Evolutionary conservation across 2,888 invertebrate species (phyloP).

Genomic region (Siphlonurus alternatus): DNA sequence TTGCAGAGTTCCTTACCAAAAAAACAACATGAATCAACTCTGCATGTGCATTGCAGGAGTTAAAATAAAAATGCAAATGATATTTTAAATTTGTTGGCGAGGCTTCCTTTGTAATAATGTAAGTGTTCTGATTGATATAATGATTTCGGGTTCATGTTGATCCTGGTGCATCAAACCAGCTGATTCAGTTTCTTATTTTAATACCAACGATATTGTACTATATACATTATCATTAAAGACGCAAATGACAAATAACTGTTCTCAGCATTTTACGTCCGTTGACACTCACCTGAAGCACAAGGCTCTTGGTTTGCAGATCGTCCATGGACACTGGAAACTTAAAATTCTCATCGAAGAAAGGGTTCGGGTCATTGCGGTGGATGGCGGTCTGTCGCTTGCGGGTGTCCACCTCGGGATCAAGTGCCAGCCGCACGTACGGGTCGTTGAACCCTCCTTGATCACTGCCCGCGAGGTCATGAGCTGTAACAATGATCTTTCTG

Average conservation of each 20-base stretch:
- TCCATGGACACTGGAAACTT: conserved; percentile 85
- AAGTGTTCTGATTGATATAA: too few species aligned
- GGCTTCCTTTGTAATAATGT: too few species aligned
- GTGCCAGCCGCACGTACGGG: conserved; percentile 65
- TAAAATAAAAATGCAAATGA: too few species aligned
- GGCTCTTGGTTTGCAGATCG: conserved; percentile 60
- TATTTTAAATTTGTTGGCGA: too few species aligned
- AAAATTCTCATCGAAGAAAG: conserved; percentile 80
- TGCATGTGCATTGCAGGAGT: too few species aligned
- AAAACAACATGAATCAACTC: too few species aligned
- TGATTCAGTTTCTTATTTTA: too few species aligned
- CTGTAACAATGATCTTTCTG: conserved; percentile 27
- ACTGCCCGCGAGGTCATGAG: conserved; percentile 66
- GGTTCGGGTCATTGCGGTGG: conserved; percentile 68
- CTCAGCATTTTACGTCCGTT: background rate
- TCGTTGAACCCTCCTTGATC: conserved; percentile 80
- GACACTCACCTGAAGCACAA: conserved; percentile 45
- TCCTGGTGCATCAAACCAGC: too few species aligned
- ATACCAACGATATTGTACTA: background rate
- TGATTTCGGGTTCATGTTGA: too few species aligned
- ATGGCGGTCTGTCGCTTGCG: conserved; percentile 72
- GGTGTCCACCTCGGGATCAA: conserved; percentile 70
- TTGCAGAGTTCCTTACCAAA: too few species aligned
- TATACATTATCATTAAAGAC: background rate
- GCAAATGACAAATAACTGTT: too few species aligned